Conservation (phyloP, 92 coral and sea anemone genomes). For the Heteractis magnifica region DNA sequence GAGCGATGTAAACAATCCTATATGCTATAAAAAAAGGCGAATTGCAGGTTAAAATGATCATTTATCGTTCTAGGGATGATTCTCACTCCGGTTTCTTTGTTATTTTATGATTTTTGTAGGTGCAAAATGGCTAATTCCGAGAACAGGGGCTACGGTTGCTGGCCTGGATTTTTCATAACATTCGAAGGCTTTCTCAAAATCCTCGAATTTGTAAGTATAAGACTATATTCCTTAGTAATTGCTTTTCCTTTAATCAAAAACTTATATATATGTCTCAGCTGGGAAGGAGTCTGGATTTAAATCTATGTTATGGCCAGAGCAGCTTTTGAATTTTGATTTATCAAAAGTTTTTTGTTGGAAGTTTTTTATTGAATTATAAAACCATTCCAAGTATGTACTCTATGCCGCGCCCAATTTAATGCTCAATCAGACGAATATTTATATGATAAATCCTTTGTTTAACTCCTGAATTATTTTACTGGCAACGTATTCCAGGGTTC, state of each 20-base stretch:
- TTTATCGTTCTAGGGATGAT: not conserved
- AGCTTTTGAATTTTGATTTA: not conserved
- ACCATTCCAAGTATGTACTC: constrained; percentile 21
- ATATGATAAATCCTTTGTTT: not conserved
- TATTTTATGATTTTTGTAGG: constrained; percentile 19
- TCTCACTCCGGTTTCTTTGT: not conserved
- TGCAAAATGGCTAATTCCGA: constrained; percentile 40
- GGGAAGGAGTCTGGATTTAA: not conserved
- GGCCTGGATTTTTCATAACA: constrained; percentile 80
- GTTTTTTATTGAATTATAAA: not conserved
- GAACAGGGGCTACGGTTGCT: constrained; percentile 70
- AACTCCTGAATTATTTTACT: not conserved
- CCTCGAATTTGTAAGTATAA: constrained; percentile 84
- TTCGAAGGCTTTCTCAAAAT: constrained; percentile 88
- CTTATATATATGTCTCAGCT: not conserved
- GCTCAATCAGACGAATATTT: not conserved
- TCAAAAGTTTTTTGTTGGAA: not conserved
- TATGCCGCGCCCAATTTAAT: constrained; percentile 29
- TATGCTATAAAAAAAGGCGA: not conserved
- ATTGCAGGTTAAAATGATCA: not conserved
- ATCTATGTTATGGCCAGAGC: not conserved
- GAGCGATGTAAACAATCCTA: not conserved
- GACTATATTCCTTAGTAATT: not conserved
- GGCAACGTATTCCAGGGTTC: not conserved
- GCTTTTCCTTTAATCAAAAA: not conserved